Base-by-base conservation (phyloP, 2,113 vertebrate genomes). In the Chaetodon auriga region DNA sequence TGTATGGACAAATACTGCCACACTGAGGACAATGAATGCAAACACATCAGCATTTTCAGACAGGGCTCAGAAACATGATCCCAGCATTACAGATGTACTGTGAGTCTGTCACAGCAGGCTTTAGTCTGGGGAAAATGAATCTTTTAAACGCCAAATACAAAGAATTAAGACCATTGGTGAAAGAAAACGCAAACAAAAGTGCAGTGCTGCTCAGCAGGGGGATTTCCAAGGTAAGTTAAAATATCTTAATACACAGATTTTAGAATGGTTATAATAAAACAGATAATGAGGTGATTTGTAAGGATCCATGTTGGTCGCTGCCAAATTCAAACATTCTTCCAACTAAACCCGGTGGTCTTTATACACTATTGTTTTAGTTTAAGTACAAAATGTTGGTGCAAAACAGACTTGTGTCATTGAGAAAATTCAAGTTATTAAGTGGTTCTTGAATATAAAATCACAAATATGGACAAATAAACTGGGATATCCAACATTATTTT, bases 1-100 rank as follows among this genome's bases (percentile, higher is more conserved):
- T 23, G 18, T 14, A 5, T 14, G n/a, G 5, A 66, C 8, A 72
- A n/a, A 73, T 36, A 85, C 86, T 89, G 91, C 91, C 90, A 78
- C 86, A 8, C 16, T 38, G 82, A 65, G 91, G 91, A 82, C 78
- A 78, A 58, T 0, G 1, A 1, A 19, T 78, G 87, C 14, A 91
- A 80, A 43, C 68, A 80, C 89, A 87, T 19, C 76, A 35, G 51
- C 25, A 65, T 64, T 46, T 54, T 41, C 1, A 45, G n/a, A 46
- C 8, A 2, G 38, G 53, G 57, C 63, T 81, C 73, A 85, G 75
- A 48, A 25, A 62, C 49, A 55, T 21, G 54, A 69, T 25, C 18
- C 43, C 63, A 89, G 68, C 76, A 73, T 57, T n/a, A 35, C 0
- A 10, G 10, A 48, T 30, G 10, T 53, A 4, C 15, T 7, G 55